Conservation (phyloP, 2,797 vertebrate genomes). For the Fistularia commersonii region DNA sequence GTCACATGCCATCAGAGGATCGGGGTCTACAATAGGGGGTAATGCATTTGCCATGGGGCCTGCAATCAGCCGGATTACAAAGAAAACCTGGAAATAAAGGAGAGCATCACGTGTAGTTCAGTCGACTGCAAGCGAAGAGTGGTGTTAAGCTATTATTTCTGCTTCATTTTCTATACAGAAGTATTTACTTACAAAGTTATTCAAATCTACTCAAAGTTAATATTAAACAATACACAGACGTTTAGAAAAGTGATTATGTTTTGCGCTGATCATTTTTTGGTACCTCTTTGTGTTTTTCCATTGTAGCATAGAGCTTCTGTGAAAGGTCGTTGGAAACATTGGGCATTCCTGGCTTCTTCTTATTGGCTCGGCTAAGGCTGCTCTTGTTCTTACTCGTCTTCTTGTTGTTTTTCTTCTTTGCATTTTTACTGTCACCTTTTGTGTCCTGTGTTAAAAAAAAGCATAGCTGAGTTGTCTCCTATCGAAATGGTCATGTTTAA, state of each 20-base stretch:
- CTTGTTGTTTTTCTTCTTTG: conserved; percentile 83
- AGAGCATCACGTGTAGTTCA: background rate
- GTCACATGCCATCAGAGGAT: conserved; percentile 90
- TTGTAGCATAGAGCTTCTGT: conserved; percentile 96
- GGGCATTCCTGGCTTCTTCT: conserved; percentile 98
- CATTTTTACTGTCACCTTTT: conserved; percentile 88
- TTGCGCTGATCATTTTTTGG: background rate
- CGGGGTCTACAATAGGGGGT: conserved; percentile 89
- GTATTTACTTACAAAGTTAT: background rate
- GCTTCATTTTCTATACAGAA: background rate
- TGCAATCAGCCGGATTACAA: conserved; percentile 93
- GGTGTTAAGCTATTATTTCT: background rate
- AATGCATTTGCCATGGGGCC: conserved; percentile 90
- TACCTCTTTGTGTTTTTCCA: conserved; percentile 99
- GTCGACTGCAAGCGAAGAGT: background rate
- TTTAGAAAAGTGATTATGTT: background rate
- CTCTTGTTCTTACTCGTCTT: conserved; percentile 83
- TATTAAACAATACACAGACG: background rate
- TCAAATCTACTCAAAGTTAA: background rate
- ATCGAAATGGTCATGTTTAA: background rate
- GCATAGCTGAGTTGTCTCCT: background rate
- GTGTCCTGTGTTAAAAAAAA: conserved; percentile 75
- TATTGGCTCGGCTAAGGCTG: conserved; percentile 92
- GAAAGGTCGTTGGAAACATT: conserved; percentile 97
- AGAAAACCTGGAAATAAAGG: conserved; percentile 83